Conservation (phyloP, 2,797 vertebrate genomes). For the Rhabdomys pumilio region DNA sequence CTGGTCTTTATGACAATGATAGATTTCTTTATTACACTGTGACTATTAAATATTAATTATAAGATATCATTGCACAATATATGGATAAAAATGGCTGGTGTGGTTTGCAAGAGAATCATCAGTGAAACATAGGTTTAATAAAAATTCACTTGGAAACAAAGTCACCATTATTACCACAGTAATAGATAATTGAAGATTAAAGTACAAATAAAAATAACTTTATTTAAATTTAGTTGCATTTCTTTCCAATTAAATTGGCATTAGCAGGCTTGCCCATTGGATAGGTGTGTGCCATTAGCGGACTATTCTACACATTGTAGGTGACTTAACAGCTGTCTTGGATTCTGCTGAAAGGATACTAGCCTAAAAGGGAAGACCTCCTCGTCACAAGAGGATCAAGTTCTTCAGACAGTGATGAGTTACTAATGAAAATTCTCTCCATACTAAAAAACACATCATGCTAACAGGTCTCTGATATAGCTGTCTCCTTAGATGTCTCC, state of each 20-base stretch:
- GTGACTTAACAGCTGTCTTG: background rate
- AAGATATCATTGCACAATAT: background rate
- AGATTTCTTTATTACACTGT: conserved; percentile 17
- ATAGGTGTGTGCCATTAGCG: background rate
- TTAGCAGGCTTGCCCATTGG: background rate
- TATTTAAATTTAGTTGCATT: background rate
- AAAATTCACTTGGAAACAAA: conserved; percentile 27
- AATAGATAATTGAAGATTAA: background rate
- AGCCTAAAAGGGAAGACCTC: background rate
- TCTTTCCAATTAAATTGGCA: background rate
- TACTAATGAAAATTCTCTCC: background rate
- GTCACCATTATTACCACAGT: background rate
- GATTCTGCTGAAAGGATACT: background rate
- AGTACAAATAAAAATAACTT: background rate
- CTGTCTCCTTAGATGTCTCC: too few species aligned
- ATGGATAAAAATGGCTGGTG: background rate
- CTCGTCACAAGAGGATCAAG: background rate
- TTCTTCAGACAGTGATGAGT: background rate
- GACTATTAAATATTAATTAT: conserved; percentile 16
- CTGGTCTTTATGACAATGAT: background rate
- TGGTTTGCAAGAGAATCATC: background rate
- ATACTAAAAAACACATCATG: background rate
- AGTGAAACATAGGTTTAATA: background rate
- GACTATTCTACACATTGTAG: accelerated
- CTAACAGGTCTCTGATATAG: too few species aligned